These are phyloP conservation scores for Sericinus montela DNA, from an alignment of 2,888 invertebrate genomes.

Conservation along the genomic window DNA sequence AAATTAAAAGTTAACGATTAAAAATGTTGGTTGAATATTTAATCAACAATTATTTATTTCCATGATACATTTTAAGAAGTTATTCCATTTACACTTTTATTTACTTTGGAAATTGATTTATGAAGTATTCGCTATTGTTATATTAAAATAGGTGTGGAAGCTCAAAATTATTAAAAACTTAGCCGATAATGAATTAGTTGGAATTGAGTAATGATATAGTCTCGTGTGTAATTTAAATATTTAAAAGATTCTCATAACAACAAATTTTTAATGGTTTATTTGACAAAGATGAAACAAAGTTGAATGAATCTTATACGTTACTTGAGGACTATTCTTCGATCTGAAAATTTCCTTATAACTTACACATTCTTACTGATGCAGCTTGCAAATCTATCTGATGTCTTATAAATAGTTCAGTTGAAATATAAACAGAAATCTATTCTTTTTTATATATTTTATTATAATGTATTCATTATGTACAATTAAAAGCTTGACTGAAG, in stretches of 20 bases:
- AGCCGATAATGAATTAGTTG: conserved; percentile 16
- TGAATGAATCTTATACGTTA: no score
- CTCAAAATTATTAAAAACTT: conserved; percentile 34
- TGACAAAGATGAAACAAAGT: not conserved
- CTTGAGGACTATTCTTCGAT: no score
- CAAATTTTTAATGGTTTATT: conserved; percentile 5
- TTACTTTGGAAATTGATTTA: not conserved
- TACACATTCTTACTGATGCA: no score
- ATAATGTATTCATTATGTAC: no score
- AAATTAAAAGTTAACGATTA: not conserved
- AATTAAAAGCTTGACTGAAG: no score
- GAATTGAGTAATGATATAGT: conserved; percentile 12
- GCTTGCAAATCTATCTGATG: no score
- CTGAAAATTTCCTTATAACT: no score
- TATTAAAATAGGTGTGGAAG: conserved; percentile 31
- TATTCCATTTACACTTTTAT: conserved; percentile 5
- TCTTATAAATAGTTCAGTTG: no score
- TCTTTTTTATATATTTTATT: no score
- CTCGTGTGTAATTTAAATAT: conserved; percentile 9
- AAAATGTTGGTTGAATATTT: not conserved
- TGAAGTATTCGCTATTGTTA: conserved; percentile 5
- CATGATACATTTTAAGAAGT: conserved; percentile 5
- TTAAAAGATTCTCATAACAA: not conserved
- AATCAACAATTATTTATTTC: conserved; percentile 3
- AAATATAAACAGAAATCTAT: no score